Base-by-base conservation (phyloP, 2,797 vertebrate species). In the Rhabdomys pumilio region DNA sequence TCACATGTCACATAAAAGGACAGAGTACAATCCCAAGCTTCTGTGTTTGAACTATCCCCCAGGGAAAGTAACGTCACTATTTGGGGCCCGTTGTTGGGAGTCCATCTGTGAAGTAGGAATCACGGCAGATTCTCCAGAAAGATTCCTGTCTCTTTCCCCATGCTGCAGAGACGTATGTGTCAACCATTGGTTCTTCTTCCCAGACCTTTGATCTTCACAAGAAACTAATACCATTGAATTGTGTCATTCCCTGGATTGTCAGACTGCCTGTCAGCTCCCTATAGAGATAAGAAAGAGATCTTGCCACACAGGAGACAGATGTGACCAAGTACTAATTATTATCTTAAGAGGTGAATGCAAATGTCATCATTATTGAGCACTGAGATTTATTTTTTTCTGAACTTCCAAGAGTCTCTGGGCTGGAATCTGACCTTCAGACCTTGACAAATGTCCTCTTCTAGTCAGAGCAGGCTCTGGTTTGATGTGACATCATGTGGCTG, bases 241-340 rank as follows among this genome's bases (percentile, higher is more conserved):
- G 91, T 94, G 53, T 86, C 57, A 65, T 41, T 91, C 63, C 31
- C 90, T 67, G 38, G 87, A 86, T 92, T 14, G 15, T 73, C 91
- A 86, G 69, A 47, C 65, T 55, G 73, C 80, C 59, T 65, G 83
- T 91, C 67, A 44, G 17, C 57, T 92, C 94, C 13, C 85, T 57
- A 1, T 55, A 69, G 91, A 96, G 88, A 82, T 15, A 47, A 92
- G 83, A 81, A 89, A 82, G 82, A 90, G 75, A 86, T 85, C 90
- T 72, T 59, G 75, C 89, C 91, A 65, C 89, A 93, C 86, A 90
- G 38, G 63, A 93, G 86, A 94, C 94, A 96, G 94, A 77, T 89
- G 87, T 88, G 81, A 55, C 89, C 80, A 61, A 75, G 76, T 20
- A 73, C 80, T 63, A 91, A 85, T 92, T 84, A 83, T 86, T 59